Evolutionary conservation across 2,797 vertebrate genomes (phyloP).

Genomic region (Apogon hyalosoma): DNA sequence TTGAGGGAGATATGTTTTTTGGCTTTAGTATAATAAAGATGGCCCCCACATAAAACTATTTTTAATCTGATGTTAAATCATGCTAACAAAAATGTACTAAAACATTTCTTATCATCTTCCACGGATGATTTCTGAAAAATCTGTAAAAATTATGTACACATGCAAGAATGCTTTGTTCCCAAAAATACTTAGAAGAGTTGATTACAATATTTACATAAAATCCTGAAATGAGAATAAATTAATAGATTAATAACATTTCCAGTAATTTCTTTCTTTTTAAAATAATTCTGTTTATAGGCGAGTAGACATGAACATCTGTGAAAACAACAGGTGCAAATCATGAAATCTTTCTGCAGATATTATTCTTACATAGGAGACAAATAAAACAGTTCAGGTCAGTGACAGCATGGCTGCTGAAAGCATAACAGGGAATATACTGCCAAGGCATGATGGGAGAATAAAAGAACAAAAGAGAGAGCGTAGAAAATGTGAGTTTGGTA

Average conservation of each 20-base stretch:
- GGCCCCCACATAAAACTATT: no score
- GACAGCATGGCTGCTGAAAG: slow-evolving; percentile 26
- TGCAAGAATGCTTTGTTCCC: no score
- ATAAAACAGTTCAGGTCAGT: slow-evolving; percentile 15
- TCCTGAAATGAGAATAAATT: background rate
- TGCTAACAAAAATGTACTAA: background rate
- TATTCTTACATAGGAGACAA: slow-evolving; percentile 23
- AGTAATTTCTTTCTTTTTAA: background rate
- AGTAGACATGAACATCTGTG: slow-evolving; percentile 28
- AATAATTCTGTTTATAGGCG: background rate
- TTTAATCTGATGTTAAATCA: background rate
- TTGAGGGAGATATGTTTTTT: no score
- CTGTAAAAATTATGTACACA: no score
- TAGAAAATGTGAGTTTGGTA: slow-evolving; percentile 58
- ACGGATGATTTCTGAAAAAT: no score
- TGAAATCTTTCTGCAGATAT: slow-evolving; percentile 21
- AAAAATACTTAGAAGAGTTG: no score
- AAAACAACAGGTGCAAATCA: slow-evolving; percentile 34
- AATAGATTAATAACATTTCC: background rate
- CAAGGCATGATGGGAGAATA: slow-evolving; percentile 27
- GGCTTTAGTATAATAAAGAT: no score
- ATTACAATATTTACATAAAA: background rate
- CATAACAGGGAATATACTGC: slow-evolving; percentile 27
- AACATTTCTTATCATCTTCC: no score
- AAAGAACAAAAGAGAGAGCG: slow-evolving; percentile 23